Base-by-base conservation (phyloP, 2,888 invertebrate species). In the Pinctada fucata region DNA sequence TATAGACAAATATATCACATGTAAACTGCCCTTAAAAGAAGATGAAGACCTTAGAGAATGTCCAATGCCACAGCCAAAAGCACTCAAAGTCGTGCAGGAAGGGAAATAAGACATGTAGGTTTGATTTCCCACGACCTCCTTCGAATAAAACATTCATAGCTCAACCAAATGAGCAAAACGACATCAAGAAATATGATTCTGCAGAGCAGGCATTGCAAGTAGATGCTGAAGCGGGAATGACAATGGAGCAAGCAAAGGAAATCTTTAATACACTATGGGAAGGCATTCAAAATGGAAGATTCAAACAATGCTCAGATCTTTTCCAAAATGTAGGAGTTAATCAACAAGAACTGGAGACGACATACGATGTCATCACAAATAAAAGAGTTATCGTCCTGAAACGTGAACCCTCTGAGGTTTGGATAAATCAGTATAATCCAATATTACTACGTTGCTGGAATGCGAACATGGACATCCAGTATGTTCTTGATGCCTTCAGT, bases 41-140 rank as follows among this genome's bases (percentile, higher is more conserved):
- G 48, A 31, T 45, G 79, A 82, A 82, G 64, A 81, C 72, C 50
- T 79, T 82, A 6, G 48, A 16, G 16, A 68, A 71, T 8, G 79
- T 82, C 3, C 83, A 83, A 74, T 68, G 66, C 52, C 83, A 83
- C 68, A 82, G 81, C 49, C 72, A 82, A 63, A 80, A n/a, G n/a
- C n/a, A n/a, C n/a, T n/a, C n/a, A n/a, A n/a, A n/a, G n/a, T n/a
- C n/a, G n/a, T n/a, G n/a, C 67, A 45, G 81, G 49, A 83, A 83
- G 70, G 70, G 72, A 58, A 75, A 69, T 50, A 81, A 70, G 48
- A 69, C 45, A 5, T 83, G 83, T 72, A 71, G 81, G 47, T 82
- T 83, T 52, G 71, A 78, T 49, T 82, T 82, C 51, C 83, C 81
- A 3, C 65, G 72, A 63, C 83, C 79, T 31, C 80, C 81, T 66